These are phyloP conservation scores for Petrocephalus schoutedeni DNA, from an alignment of 2,797 vertebrate species.

Conservation along the genomic window DNA sequence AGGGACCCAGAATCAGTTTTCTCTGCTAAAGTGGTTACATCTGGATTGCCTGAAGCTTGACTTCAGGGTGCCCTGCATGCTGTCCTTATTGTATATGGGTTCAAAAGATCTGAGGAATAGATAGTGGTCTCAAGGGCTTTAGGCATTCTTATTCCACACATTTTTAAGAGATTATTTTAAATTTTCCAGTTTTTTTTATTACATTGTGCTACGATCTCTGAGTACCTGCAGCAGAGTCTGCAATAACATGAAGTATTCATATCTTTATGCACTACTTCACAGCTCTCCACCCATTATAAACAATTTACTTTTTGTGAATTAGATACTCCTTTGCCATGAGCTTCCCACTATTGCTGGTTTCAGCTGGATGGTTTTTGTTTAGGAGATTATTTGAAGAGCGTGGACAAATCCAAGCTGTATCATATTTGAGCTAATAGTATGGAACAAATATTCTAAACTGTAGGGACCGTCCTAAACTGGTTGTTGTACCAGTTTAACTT, in stretches of 20 bases:
- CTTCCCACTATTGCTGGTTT: background rate
- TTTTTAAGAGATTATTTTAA: background rate
- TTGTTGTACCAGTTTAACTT: background rate
- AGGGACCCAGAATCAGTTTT: background rate
- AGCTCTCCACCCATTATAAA: background rate
- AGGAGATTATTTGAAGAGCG: background rate
- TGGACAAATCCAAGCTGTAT: background rate
- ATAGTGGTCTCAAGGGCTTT: background rate
- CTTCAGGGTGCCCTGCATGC: background rate
- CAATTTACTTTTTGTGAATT: background rate
- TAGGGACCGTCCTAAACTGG: background rate
- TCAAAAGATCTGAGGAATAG: background rate
- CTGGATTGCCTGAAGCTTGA: background rate
- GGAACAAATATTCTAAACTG: background rate
- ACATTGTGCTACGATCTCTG: background rate
- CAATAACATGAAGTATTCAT: background rate
- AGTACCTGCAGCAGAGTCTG: background rate
- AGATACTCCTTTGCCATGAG: no score
- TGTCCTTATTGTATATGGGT: background rate
- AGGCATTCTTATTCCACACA: background rate
- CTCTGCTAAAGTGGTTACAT: background rate
- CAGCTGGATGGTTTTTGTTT: background rate
- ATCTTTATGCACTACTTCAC: background rate
- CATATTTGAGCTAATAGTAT: background rate
- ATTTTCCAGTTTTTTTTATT: background rate